Conservation (phyloP, 2,797 vertebrate species). For the Acomys russatus region DNA sequence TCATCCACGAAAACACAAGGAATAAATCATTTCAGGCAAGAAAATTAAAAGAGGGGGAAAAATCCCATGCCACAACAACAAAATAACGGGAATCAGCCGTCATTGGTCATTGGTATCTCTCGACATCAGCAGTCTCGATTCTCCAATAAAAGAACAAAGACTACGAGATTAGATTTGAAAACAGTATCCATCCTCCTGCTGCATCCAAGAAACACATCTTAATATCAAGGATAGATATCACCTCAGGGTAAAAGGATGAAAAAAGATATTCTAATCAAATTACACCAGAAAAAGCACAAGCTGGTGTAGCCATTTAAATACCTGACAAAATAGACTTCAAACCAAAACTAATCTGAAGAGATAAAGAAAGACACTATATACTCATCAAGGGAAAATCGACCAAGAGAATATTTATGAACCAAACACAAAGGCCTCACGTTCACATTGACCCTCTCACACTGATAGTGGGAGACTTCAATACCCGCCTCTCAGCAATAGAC, state of each 20-base stretch:
- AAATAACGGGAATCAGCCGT: not conserved
- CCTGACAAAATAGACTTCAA: not conserved
- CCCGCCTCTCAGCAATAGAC: not conserved
- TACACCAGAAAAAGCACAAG: too few species aligned
- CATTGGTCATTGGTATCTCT: not conserved
- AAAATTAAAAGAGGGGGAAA: not conserved
- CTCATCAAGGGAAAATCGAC: not conserved
- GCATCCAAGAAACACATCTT: not conserved
- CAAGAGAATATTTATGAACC: not conserved
- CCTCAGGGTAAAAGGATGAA: not conserved
- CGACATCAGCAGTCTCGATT: not conserved
- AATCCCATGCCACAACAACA: not conserved
- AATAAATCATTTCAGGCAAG: not conserved
- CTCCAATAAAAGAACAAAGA: not conserved
- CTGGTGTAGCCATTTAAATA: not conserved
- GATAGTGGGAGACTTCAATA: too few species aligned
- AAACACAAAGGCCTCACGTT: too few species aligned
- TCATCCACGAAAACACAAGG: not conserved
- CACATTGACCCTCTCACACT: too few species aligned
- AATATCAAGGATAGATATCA: not conserved
- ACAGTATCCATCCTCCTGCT: not conserved
- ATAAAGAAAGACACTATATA: not conserved
- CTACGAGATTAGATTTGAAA: not conserved
- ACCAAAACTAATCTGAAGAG: not conserved
- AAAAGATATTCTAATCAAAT: not conserved